A percentile compares a stretch with the other conserved stretches of the same genome.
Evolutionary conservation across 2,113 vertebrate species (phyloP).

Genomic region (Callipepla squamata): DNA sequence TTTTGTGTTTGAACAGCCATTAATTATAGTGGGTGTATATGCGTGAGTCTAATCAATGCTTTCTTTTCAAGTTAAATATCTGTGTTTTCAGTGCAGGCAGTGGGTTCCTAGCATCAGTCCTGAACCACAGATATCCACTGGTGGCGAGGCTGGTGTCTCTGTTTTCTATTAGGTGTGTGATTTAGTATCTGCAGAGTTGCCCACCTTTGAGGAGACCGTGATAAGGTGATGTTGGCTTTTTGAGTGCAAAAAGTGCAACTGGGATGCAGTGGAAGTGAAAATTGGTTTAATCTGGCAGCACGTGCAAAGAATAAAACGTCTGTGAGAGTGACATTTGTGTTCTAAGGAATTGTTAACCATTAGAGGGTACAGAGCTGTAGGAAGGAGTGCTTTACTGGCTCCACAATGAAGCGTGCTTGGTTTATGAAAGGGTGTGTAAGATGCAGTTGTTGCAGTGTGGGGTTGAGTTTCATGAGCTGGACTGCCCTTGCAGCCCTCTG

Average conservation of each 20-base stretch:
- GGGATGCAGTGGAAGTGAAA: neutral
- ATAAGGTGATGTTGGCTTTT: neutral
- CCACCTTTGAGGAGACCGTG: neutral
- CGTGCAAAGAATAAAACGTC: neutral
- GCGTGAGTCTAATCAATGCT: neutral
- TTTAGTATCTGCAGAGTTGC: rapidly evolving
- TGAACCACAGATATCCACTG: neutral
- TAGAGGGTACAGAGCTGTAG: neutral
- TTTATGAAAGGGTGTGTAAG: neutral
- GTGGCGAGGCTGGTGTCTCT: neutral
- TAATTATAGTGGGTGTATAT: neutral
- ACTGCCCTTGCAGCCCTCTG: neutral
- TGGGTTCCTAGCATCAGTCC: neutral
- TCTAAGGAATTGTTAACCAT: neutral
- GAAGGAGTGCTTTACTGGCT: neutral
- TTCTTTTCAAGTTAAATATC: neutral
- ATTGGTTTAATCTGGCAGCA: neutral
- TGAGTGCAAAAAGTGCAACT: neutral
- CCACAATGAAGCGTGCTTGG: neutral
- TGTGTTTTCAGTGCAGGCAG: neutral
- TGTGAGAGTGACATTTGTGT: neutral
- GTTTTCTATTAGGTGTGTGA: rapidly evolving
- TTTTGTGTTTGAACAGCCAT: neutral
- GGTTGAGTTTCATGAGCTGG: neutral
- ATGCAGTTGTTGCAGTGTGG: neutral